Base-by-base conservation (phyloP, 2,888 invertebrate species). In the Troides aeacus region DNA sequence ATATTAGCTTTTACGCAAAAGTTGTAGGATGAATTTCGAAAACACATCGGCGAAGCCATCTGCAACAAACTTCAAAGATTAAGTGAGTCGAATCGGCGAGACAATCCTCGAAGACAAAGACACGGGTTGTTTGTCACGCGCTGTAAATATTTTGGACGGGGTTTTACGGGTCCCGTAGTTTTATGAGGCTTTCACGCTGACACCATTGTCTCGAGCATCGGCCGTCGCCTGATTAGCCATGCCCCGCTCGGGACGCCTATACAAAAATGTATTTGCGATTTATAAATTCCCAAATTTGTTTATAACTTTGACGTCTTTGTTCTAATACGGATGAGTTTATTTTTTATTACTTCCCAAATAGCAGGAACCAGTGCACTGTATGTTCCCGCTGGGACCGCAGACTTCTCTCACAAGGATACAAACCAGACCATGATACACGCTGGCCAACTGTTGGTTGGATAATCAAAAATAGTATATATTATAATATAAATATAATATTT, bases 71-170 rank as follows among this genome's bases (percentile, higher is more conserved):
- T 79, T 80, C 79, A 76, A 78, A 83, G 82, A 87, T 85, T 82
- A 83, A 84, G 86, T 88, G 88, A 75, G 79, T 77, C 92, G 83
- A 91, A 92, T 90, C 78, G 81, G 75, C 85, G 84, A 86, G 86
- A 89, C 89, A 85, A 84, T 85, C 85, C 84, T 82, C 71, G 79
- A 79, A 89, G 87, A 91, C 90, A 91, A 90, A 88, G 82, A 78
- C 76, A 70, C 78, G 75, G 78, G 78, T 73, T 77, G 85, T 90
- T 92, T 90, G 91, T 90, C 90, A 91, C 89, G 90, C 89, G 87
- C 83, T 81, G 91, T 92, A 91, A 92, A 91, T 92, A 91, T 92
- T 92, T 92, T 91, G 89, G 92, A 89, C 88, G 80, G 84, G 76
- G 81, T 82, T 87, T 88, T 85, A 88, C 85, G 81, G 84, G 81